These are phyloP conservation scores for Melitaea cinxia DNA, from an alignment of 1,140 invertebrate species.

Conservation along the genomic window DNA sequence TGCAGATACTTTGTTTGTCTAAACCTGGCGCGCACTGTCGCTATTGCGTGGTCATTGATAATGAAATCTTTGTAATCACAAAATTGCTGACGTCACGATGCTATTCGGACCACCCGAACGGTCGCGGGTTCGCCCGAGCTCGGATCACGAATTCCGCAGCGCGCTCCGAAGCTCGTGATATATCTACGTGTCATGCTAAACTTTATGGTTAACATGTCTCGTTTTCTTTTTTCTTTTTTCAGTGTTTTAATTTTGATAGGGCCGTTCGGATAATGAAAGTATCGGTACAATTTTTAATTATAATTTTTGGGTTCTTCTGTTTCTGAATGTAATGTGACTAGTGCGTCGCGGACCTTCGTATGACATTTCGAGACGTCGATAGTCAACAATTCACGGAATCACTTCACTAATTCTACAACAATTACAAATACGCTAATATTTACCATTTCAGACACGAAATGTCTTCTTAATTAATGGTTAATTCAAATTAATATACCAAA, in stretches of 20 bases:
- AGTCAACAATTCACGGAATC: conserved; percentile 61
- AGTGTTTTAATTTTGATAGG: conserved; percentile 15
- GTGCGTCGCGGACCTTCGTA: conserved; percentile 67
- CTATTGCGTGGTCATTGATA: conserved; percentile 48
- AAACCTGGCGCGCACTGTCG: conserved; percentile 76
- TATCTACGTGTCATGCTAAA: conserved; percentile 29
- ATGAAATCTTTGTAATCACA: conserved; percentile 55
- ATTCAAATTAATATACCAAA: conserved; percentile 70
- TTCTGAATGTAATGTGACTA: conserved; percentile 56
- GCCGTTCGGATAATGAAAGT: conserved; percentile 14
- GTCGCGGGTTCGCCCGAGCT: conserved; percentile 32
- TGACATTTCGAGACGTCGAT: conserved; percentile 46
- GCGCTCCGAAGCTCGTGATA: conserved; percentile 33
- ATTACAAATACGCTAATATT: conserved; percentile 80
- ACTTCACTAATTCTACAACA: conserved; percentile 79
- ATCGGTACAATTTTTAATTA: conserved; percentile 15
- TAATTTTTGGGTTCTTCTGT: background rate
- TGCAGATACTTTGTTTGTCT: conserved; percentile 80
- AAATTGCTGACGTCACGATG: conserved; percentile 56
- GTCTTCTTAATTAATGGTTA: conserved; percentile 73
- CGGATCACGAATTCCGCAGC: conserved; percentile 47
- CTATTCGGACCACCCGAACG: conserved; percentile 54
- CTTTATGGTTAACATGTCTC: conserved; percentile 34
- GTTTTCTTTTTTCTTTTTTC: conserved; percentile 8
- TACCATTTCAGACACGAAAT: conserved; percentile 78